Evolutionary conservation across 1,140 invertebrate species (phyloP), one percentile per base, ranked within the genome.

Genomic region (Polypedilum pembai): DNA sequence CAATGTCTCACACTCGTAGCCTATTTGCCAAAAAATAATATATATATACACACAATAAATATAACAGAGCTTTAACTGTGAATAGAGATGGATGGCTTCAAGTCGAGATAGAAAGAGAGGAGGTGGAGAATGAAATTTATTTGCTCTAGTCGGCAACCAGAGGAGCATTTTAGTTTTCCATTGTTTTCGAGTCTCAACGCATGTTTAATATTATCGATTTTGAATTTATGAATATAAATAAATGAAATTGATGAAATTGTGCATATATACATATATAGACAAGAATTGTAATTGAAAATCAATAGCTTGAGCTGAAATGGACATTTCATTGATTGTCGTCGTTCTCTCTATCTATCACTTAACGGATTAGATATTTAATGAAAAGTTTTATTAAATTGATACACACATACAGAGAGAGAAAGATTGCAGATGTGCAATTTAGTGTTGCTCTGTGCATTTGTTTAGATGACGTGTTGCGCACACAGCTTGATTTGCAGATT

Each of bases 301-400:
- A n/a, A 56, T 56, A n/a, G 12, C 15, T 56, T 12, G 15, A n/a
- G 45, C n/a, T 56, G 24, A 12, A 56, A 56, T 56, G 45, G 24
- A 56, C n/a, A 56, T 56, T 56, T 56, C 45, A 56, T 56, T 56
- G 45, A 56, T 56, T 56, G 45, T 56, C 45, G 45, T 56, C 45
- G 12, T 56, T 56, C 45, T 56, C 4, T 56, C 45, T 56, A 56
- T 56, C 45, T 56, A 56, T 56, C 45, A 33, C 24, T 33, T 33
- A 56, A 56, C 45, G 45, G 45, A 56, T 56, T 56, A 56, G 45
- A 12, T 56, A 56, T 56, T 56, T 56, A 56, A 56, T 56, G 45
- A 56, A 56, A 56, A 56, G 45, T 56, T 56, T 56, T 56, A 56
- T 56, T 56, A 56, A 56, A 56, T 56, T 56, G 45, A 56, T 56